Base-by-base conservation (phyloP, 2,113 vertebrate genomes). In the Zosterops lateralis region DNA sequence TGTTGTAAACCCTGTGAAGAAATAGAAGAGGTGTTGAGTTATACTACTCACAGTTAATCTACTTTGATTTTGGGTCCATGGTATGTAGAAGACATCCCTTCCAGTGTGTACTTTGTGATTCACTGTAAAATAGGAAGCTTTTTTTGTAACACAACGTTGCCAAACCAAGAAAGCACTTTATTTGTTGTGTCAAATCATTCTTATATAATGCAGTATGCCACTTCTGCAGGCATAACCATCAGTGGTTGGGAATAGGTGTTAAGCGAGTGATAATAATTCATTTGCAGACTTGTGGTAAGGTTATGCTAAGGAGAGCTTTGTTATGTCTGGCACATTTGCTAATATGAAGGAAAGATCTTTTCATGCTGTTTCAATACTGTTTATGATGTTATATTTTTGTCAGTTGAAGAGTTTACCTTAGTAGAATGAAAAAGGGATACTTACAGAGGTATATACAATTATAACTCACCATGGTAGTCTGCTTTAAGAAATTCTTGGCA, bases 401-500 rank as follows among this genome's bases (percentile, higher is more conserved):
- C 47, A 66, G 6, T 17, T 61, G 42, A 80, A 36, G 4, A 34
- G 42, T 84, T 92, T 64, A 66, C 26, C 13, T 70, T 86, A 58
- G 64, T 64, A 29, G 61, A 71, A 51, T 53, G 34, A 57, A 78
- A 90, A 87, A 45, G 38, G 28, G 78, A 18, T 72, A 44, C 6
- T 50, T 92, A 21, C 1, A 51, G 76, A 53, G 8, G 8, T 64
- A 29, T 74, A 53, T 57, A 17, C 6, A 56, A 54, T 51, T 67
- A 53, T 32, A 17, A 36, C 32, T 64, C 14, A 6, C 14, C 32
- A 12, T 34, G 42, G 29, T 74, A 92, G 73, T 76, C 75, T 95
- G 65, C 42, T 47, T 85, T 87, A 89, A 96, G 89, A 96, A 87
- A 91, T 90, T 92, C 62, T 93, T 95, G 91, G 90, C 87, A 74